A percentile compares a stretch with the other conserved stretches of the same genome.
phyloP scores from a whole-genome alignment of 2,888 invertebrate species.

The Agrotis ipsilon region DNA sequence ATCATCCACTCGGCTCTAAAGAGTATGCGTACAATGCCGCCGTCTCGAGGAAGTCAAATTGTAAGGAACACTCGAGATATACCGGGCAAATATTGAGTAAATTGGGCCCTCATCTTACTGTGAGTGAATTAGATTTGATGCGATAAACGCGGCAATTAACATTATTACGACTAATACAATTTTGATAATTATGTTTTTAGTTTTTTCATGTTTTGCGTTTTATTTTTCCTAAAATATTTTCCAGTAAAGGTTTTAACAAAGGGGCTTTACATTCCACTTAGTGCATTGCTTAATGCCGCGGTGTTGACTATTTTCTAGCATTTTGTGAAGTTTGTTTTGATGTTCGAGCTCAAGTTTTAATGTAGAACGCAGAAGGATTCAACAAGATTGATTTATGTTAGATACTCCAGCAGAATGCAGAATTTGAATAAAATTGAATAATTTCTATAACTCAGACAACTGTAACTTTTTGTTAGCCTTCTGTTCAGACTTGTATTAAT shows the following conservation, averaged over 20 bases:
- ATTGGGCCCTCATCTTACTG: conserved; percentile 70
- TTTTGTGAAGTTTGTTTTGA: conserved; percentile 30
- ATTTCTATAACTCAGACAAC: conserved; percentile 31
- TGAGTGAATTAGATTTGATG: conserved; percentile 65
- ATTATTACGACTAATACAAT: conserved; percentile 49
- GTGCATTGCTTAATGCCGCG: conserved; percentile 18
- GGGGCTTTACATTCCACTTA: background rate
- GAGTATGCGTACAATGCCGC: conserved; percentile 72
- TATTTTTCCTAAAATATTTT: conserved; percentile 2
- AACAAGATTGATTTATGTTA: conserved; percentile 50
- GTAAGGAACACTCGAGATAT: conserved; percentile 68
- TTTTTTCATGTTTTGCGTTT: background rate
- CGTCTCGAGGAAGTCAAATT: conserved; percentile 68
- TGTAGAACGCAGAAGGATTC: conserved; percentile 19
- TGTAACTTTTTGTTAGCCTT: conserved; percentile 40
- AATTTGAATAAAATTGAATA: conserved; percentile 44
- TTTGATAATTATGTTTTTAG: conserved; percentile 24
- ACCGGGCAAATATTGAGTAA: conserved; percentile 67
- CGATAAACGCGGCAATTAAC: conserved; percentile 48
- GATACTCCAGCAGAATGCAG: conserved; percentile 13
- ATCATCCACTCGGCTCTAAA: conserved; percentile 76
- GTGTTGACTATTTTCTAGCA: conserved; percentile 23
- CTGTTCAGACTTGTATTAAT: conserved; percentile 31
- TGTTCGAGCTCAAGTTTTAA: conserved; percentile 30
- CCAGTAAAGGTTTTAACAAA: background rate